Base-by-base conservation (phyloP, 2,888 invertebrate species). In the Tipula helvola region DNA sequence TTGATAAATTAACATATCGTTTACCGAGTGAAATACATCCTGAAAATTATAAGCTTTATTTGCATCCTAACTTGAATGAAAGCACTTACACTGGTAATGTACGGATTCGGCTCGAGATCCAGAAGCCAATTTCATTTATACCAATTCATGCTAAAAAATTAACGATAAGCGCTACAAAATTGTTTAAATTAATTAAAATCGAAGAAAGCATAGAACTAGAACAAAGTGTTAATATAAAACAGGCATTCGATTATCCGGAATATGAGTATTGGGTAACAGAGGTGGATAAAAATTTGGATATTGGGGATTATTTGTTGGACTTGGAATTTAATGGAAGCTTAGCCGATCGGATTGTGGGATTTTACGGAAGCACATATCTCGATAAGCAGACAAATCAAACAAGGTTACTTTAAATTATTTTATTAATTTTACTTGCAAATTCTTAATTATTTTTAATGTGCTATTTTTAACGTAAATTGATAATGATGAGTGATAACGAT, bases 271-370 rank as follows among this genome's bases (percentile, higher is more conserved):
- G 91, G 91, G 90, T 92, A 2, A 91, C 91, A 0, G 91, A 91
- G 87, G 91, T 91, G 83, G 89, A 89, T 0, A 88, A 90, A 44
- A 90, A 90, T 0, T 88, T 92, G 36, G 89, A 89, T 42, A 88
- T 88, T 36, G 91, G 91, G 57, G 91, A 91, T 87, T 94, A 94
- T 89, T 90, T 91, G 13, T 90, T 96, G 52, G 89, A 91, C 86
- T 92, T 96, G 87, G 92, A 93, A 86, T 97, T 95, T 89, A 92
- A 92, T 88, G 96, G 96, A 0, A 93, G 93, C 87, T 92, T 96
- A 88, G 94, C 93, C 13, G 93, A 94, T 88, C 93, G 94, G 86
- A 95, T 96, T 90, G 94, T 96, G 86, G 96, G 97, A 10, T 93
- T 96, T 88, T 96, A 96, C 90, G 93, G 93, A 88, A 96, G 96